Base-by-base conservation (phyloP, 2,888 invertebrate species). In the Serrognathus titanus region DNA sequence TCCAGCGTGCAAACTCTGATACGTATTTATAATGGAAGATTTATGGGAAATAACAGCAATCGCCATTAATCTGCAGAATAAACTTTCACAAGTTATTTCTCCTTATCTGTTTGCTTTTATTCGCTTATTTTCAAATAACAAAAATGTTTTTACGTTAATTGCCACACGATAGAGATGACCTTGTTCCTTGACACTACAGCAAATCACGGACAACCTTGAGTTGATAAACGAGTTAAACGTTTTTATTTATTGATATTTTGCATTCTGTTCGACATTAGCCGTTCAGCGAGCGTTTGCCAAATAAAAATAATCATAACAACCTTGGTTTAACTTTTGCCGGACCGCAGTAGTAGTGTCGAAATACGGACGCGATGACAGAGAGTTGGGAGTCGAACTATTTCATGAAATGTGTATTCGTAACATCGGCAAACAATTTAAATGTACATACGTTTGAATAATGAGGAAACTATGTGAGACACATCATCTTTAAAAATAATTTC, bases 151-250 rank as follows among this genome's bases (percentile, higher is more conserved):
- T 53, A 57, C 53, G 52, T 52, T 52, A 57, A 57, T 48, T 49
- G 47, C 45, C 35, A 35, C 48, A 47, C 53, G 57, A 57, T 57
- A 57, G 13, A 41, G 49, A 45, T 50, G 57, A 57, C 57, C 57
- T 57, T 57, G 57, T 57, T 53, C 53, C 57, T 57, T 57, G 57
- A 57, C 57, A 57, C 57, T 53, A 57, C 51, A 20, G 38, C 51
- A 9, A 20, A 41, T 24, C 48, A 31, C 35, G 35, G 48, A 35
- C 37, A 38, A 38, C 38, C 47, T 47, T 53, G 47, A 43, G 24
- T 24, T 10, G 35, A 35, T 51, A 51, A 51, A 51, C 20, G 43
- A 41, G 41, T 51, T 45, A 10, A 45, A 51, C 45, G 43, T 36
- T 51, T 51, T 51, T 13, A 36, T 43, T 12, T 43, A 43, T 51